Percentiles rank a stretch among this genome's conserved stretches.
Conservation (phyloP, 2,797 vertebrate genomes). For the Arnoldichthys spilopterus region DNA sequence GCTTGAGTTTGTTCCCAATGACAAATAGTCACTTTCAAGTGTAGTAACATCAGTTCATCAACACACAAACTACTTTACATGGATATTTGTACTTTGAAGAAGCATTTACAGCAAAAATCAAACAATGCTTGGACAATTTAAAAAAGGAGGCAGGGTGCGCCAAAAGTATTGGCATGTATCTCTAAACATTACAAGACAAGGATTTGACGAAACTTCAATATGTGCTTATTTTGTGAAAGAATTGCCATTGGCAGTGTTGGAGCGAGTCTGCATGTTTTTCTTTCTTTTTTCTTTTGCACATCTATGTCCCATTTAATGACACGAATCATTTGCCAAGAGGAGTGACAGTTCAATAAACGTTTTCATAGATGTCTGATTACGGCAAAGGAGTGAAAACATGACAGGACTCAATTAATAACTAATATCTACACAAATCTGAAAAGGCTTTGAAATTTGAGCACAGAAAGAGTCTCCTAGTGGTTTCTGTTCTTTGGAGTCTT, state of each 20-base stretch:
- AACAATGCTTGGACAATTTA: too few relatives aligned
- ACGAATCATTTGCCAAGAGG: neutral
- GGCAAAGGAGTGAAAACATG: neutral
- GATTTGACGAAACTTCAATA: neutral
- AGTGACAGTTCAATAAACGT: neutral
- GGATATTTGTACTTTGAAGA: too few relatives aligned
- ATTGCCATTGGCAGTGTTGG: neutral
- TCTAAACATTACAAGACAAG: neutral
- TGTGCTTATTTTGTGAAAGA: neutral
- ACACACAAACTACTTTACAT: too few relatives aligned
- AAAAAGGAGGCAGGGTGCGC: too few relatives aligned
- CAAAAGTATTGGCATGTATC: neutral
- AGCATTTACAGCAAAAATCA: neutral
- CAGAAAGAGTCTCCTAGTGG: neutral
- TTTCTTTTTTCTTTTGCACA: neutral
- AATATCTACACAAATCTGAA: conserved; percentile 6
- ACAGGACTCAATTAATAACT: neutral
- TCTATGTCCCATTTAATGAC: neutral
- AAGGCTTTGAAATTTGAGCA: neutral
- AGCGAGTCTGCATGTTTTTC: neutral
- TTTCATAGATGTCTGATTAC: neutral
- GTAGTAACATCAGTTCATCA: too few relatives aligned
- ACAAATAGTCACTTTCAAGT: too few relatives aligned
- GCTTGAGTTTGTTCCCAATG: too few relatives aligned
- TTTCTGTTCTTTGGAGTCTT: conserved; percentile 8